Percentiles rank a stretch among this genome's conserved stretches.
These are phyloP conservation scores for Nasua narica DNA, from an alignment of 2,797 vertebrate genomes.

Conservation along the genomic window DNA sequence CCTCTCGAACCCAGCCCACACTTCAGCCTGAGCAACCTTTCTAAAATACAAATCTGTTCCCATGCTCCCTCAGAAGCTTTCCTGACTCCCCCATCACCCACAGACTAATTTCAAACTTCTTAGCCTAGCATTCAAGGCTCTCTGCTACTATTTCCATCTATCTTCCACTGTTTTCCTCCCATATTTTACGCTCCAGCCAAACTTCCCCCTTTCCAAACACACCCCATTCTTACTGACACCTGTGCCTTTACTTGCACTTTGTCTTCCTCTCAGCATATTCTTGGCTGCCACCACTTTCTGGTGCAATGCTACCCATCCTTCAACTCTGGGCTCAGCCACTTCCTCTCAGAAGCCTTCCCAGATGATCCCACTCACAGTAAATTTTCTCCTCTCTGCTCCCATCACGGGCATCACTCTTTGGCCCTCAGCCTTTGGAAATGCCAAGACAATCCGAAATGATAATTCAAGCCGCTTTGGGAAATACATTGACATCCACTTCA, in stretches of 20 bases:
- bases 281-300: background rate
- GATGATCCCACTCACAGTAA: background rate
- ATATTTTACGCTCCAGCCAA: background rate
- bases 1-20: background rate
- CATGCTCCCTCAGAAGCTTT: background rate
- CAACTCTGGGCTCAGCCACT: background rate
- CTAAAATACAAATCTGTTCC: background rate
- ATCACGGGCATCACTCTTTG: background rate
- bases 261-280: background rate
- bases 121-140: background rate
- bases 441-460: slow-evolving; percentile 96
- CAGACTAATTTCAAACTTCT: background rate
- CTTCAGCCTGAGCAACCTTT: background rate
- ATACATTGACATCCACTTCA: slow-evolving; percentile 95
- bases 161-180: background rate
- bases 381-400: background rate
- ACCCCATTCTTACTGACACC: background rate
- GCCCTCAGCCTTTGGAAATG: slow-evolving; percentile 94
- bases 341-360: background rate
- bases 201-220: background rate
- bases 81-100: background rate
- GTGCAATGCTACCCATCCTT: background rate
- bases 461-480: slow-evolving; percentile 99
- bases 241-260: background rate
- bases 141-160: background rate